Evolutionary conservation across 2,888 invertebrate species (phyloP), one percentile per base, ranked within the genome.

Genomic region (Drosophila acutilabella): DNA sequence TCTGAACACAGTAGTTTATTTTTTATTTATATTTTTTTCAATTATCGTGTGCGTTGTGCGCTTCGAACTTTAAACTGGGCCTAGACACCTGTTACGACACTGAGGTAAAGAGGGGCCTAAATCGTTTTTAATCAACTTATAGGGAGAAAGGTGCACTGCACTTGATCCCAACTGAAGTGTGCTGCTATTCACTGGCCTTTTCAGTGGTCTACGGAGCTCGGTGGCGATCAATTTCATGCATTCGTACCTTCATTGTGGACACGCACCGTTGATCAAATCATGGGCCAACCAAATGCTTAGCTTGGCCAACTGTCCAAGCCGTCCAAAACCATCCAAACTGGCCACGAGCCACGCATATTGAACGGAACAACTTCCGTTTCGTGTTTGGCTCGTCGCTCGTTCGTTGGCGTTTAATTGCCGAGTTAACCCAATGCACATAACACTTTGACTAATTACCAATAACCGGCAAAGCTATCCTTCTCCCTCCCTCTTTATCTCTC

Each of bases 331-430:
- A 16, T 36, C 36, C 26, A 26, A 38, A 61, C 53, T 10, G 54
- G 42, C 45, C 54, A 66, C 78, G 64, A 72, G 73, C 71, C 62
- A 78, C 73, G 88, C 88, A 87, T 83, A 79, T 88, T 81, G 85
- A 81, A 85, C 78, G 70, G 85, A 81, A 85, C 78, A 71, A 81
- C 85, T 80, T 85, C 88, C 86, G 70, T 65, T 79, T 65, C 33
- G 45, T 64, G 66, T 54, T 61, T 59, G 60, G 53, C 20, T 57
- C 65, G 41, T 23, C 48, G 47, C 11, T 38, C 38, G 38, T 53
- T 68, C 20, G 30, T 20, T 48, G 61, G 60, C 62, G 75, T 54
- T 72, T 85, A 85, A 81, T 81, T 84, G 73, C 82, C 74, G 74
- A 79, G 81, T 73, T 80, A 77, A 64, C 77, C 78, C 66, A 87